Percentiles rank a stretch among this genome's conserved stretches.
phyloP scores from a whole-genome alignment of 2,797 vertebrate species.

The Uromys caudimaculatus region DNA sequence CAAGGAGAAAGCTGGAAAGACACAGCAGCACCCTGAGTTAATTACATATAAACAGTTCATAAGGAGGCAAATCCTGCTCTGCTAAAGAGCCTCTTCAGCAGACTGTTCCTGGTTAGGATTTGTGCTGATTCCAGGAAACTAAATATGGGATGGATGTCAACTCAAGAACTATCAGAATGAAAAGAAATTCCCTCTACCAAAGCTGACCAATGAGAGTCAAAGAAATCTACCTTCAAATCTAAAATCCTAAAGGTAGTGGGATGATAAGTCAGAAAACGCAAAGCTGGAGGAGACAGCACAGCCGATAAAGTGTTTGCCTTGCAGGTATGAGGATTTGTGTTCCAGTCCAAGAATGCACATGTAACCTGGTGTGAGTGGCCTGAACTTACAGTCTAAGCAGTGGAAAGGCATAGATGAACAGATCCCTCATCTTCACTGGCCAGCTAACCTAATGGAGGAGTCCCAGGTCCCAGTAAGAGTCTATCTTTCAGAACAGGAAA shows the following conservation, averaged over 20 bases:
- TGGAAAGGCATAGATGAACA: background rate
- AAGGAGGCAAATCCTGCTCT: conserved; percentile 31
- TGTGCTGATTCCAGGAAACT: conserved; percentile 61
- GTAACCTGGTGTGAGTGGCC: background rate
- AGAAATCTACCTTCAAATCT: conserved; percentile 40
- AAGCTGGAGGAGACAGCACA: background rate
- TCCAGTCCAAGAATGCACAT: background rate
- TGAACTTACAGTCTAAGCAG: background rate
- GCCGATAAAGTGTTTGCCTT: background rate
- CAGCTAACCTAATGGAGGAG: background rate
- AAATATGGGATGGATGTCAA: conserved; percentile 60
- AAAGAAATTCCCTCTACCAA: conserved; percentile 55
- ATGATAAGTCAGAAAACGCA: background rate
- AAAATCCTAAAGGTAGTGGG: conserved; percentile 26
- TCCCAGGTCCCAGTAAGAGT: background rate
- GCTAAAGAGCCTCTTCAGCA: conserved; percentile 37
- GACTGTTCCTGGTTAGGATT: conserved; percentile 57
- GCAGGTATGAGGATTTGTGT: no score
- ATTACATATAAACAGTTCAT: conserved; percentile 52
- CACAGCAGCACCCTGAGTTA: conserved; percentile 44
- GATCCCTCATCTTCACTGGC: background rate
- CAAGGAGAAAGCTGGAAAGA: conserved; percentile 57
- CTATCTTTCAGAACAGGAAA: background rate
- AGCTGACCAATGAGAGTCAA: conserved; percentile 9
- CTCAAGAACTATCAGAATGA: conserved; percentile 34